Conservation (phyloP, 2,888 invertebrate genomes). For the Phyllotreta striolata region DNA sequence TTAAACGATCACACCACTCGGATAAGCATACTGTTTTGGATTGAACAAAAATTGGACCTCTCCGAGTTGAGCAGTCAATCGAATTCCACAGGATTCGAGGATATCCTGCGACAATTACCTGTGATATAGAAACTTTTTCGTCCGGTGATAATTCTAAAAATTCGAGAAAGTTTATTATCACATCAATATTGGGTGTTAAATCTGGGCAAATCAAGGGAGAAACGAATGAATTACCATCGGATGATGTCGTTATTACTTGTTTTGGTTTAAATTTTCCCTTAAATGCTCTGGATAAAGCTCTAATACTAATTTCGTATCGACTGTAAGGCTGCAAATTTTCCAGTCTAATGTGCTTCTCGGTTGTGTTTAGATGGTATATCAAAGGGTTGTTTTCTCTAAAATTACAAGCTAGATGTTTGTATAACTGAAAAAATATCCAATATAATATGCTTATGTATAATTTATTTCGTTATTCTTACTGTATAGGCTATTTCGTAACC, state of each 20-base stretch:
- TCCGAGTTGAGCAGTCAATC: conserved; percentile 8
- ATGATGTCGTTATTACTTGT: no score
- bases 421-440: background rate
- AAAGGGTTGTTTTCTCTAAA: background rate
- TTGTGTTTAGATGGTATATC: background rate
- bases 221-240: conserved; percentile 6
- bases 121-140: conserved; percentile 3
- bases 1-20: conserved; percentile 22
- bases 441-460: no score
- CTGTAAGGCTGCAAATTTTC: conserved; percentile 21
- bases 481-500: conserved; percentile 20
- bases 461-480: conserved; percentile 18
- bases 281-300: conserved; percentile 17
- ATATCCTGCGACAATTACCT: no score
- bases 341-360: background rate
- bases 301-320: conserved; percentile 23
- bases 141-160: conserved; percentile 12
- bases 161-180: no score
- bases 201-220: no score
- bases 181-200: no score
- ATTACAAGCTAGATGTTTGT: conserved; percentile 2
- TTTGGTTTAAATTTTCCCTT: conserved; percentile 4
- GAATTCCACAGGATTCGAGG: background rate
- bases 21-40: conserved; percentile 4
- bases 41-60: conserved; percentile 25